Evolutionary conservation across 2,888 invertebrate genomes (phyloP).

Genomic region (Camponotus fellah): DNA sequence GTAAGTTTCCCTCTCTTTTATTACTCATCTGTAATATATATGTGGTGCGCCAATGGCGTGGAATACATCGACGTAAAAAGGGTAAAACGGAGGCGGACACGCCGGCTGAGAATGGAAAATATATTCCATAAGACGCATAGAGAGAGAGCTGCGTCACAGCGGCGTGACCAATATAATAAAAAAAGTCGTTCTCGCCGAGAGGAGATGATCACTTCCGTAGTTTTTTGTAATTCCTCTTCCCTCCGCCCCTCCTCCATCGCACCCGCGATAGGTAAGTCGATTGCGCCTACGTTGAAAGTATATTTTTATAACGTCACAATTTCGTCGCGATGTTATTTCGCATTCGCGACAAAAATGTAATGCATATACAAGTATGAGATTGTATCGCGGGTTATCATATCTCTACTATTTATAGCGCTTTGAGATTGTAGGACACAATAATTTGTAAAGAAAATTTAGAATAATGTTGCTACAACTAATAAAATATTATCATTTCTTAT

Average conservation of each 20-base stretch:
- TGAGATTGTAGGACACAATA: background rate
- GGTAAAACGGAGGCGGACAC: slow-evolving; percentile 25
- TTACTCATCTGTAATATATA: slow-evolving; percentile 19
- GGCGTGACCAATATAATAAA: slow-evolving; percentile 18
- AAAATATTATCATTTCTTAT: background rate
- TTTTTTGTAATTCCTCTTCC: background rate
- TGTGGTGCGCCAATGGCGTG: slow-evolving; percentile 29
- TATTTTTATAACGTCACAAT: slow-evolving; percentile 45
- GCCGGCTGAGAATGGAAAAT: slow-evolving; percentile 40
- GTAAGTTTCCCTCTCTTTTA: slow-evolving; percentile 43
- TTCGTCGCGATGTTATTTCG: slow-evolving; percentile 3
- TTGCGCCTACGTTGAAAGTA: slow-evolving; percentile 24
- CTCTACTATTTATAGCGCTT: background rate
- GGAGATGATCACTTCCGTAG: slow-evolving; percentile 32
- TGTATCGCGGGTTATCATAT: background rate
- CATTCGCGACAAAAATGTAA: background rate
- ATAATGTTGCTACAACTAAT: background rate
- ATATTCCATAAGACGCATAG: slow-evolving; percentile 16
- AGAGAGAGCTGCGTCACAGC: slow-evolving; percentile 13
- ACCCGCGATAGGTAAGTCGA: background rate
- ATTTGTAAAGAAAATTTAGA: background rate
- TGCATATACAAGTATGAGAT: background rate
- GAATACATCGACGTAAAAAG: slow-evolving; percentile 38
- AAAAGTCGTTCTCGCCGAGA: slow-evolving; percentile 14
- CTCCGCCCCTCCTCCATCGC: background rate